Base-by-base conservation (phyloP, 2,797 vertebrate species). In the Atherinosoma microstoma region DNA sequence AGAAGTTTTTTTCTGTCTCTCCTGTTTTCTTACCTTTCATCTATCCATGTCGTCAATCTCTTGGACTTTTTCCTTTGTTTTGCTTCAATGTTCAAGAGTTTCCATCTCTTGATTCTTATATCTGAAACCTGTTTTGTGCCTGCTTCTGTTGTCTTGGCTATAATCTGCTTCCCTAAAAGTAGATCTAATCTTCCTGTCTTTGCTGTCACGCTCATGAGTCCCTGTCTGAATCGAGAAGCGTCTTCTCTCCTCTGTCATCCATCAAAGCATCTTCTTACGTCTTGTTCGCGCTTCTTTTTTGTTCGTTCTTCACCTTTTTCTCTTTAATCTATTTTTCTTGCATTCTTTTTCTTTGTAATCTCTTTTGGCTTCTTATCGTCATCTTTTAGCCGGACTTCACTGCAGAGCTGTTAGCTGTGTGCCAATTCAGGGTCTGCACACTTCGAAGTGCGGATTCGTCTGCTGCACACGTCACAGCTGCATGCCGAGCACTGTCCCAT, bases 221-320 rank as follows among this genome's bases (percentile, higher is more conserved):
- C 12, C 54, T n/a, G n/a, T 49, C 8, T 51, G 24, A 58, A 58
- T 38, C 13, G 15, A 24, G 54, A 47, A 8, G 32, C 49, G 22
- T 38, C 7, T 30, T 47, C 49, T 29, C 7, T 30, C 40, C 49
- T 29, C 13, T 15, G 11, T 40, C 27, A 6, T 76, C 35, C 36
- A 47, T 70, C 64, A 73, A 27, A 58, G 29, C 35, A 11, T 60
- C 34, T 18, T 40, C 30, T n/a, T 2, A 29, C 8, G 16, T 64
- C 24, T 57, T 29, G 36, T 36, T 35, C 1, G 18, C 38, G 49
- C 15, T n/a, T 15, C 20, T 57, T 57, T 15, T 58, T 12, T 15
- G 5, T 61, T 13, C 2, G 32, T 38, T 24, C 22, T 20, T 6
- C 47, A 22, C n/a, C 47, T 58, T 38, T 62, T 27, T 30, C 10